phyloP scores from a whole-genome alignment of 2,113 vertebrate genomes.

The Albula goreensis region DNA sequence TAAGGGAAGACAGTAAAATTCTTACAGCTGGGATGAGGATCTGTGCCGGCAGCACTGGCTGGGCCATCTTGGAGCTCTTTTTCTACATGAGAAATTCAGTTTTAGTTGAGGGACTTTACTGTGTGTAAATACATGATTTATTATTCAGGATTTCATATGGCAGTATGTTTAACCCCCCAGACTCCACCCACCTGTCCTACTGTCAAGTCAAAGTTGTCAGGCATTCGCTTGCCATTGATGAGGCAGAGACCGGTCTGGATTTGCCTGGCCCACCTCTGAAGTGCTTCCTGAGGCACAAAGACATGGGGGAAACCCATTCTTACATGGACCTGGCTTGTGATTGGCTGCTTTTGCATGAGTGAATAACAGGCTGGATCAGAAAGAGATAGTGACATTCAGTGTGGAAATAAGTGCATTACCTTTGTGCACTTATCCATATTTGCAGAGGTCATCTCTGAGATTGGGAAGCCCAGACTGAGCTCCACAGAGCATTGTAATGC shows the following conservation, averaged over 20 bases:
- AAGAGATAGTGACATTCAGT: neutral
- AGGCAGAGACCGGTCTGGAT: constrained; percentile 79
- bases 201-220: constrained; percentile 76
- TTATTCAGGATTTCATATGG: neutral
- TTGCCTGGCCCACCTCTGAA: constrained; percentile 81
- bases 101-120: neutral
- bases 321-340: neutral
- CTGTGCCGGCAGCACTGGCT: constrained; percentile 69
- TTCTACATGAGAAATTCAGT: constrained; percentile 63
- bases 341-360: neutral
- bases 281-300: constrained; percentile 75
- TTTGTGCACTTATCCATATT: constrained; percentile 75
- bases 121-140: neutral
- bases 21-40: constrained; percentile 81
- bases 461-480: constrained; percentile 80
- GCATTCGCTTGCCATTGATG: constrained; percentile 79
- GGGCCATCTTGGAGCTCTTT: constrained; percentile 67
- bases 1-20: neutral
- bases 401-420: constrained; percentile 61
- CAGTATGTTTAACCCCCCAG: neutral
- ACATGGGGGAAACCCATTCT: neutral
- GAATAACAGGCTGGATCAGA: neutral
- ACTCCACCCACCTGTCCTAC: constrained; percentile 75
- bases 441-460: constrained; percentile 64
- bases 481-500: constrained; percentile 78